phyloP scores from a whole-genome alignment of 2,888 invertebrate species.

The Metopia argyrocephala region DNA sequence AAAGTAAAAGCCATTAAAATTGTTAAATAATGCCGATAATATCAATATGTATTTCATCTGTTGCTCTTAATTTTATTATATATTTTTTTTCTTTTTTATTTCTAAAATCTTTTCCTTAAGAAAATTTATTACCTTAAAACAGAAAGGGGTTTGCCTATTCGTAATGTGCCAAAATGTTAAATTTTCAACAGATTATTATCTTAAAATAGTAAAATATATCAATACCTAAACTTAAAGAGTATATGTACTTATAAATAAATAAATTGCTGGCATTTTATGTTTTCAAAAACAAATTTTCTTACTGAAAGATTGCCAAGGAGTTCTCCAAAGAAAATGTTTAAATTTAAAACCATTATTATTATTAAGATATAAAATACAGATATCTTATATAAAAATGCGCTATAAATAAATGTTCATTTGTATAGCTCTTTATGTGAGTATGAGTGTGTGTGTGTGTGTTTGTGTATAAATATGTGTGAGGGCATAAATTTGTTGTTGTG shows the following conservation, averaged over 20 bases:
- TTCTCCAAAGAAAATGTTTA: constrained; percentile 13
- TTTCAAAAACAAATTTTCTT: background rate
- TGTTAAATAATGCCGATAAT: no score
- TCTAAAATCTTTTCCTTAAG: no score
- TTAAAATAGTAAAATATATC: background rate
- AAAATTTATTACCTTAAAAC: no score
- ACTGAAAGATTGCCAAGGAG: background rate
- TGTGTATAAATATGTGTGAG: background rate
- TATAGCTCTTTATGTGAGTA: background rate
- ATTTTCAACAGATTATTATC: constrained; percentile 30
- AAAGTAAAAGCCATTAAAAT: no score
- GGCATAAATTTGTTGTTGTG: constrained; percentile 49
- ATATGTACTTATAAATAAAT: constrained; percentile 37
- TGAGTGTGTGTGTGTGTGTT: background rate
- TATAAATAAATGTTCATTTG: constrained; percentile 9
- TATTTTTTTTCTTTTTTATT: no score
- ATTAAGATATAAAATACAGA: constrained; percentile 32
- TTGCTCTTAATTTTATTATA: no score
- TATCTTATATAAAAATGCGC: constrained; percentile 30
- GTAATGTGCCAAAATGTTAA: constrained; percentile 22
- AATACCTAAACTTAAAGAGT: no score
- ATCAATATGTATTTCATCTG: no score
- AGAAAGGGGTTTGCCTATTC: background rate
- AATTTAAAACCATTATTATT: constrained; percentile 28
- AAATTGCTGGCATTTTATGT: constrained; percentile 31